Conservation (phyloP, 2,797 vertebrate species). For the Lithobates pipiens region DNA sequence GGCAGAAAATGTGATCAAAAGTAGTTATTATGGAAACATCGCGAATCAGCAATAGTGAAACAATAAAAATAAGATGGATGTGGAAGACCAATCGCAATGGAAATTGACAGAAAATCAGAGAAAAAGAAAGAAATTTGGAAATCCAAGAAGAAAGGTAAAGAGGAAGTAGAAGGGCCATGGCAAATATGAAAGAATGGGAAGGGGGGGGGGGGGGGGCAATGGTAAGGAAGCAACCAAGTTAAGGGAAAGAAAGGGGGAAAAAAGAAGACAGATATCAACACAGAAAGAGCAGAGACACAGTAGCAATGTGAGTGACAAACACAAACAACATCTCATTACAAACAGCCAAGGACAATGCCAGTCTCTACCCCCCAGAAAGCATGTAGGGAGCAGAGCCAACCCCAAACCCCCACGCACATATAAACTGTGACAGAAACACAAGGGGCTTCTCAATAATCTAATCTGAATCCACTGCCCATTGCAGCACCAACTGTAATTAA, state of each 20-base stretch:
- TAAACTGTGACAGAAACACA: constrained; percentile 57
- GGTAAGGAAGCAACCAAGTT: constrained; percentile 36
- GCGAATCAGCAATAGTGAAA: not conserved
- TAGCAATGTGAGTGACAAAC: constrained; percentile 59
- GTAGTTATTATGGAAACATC: not conserved
- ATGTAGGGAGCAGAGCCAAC: constrained; percentile 13
- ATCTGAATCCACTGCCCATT: not conserved
- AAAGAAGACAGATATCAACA: constrained; percentile 61
- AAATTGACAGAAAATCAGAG: not conserved
- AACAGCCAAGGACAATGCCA: constrained; percentile 35
- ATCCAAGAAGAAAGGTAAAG: not conserved
- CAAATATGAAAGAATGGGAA: constrained; percentile 22
- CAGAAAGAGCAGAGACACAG: constrained; percentile 60
- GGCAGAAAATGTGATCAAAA: not conserved
- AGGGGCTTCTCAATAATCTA: constrained; percentile 17
- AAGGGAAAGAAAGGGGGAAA: constrained; percentile 36
- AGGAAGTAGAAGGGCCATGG: constrained; percentile 7
- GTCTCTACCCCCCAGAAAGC: constrained; percentile 13
- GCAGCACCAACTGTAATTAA: not conserved
- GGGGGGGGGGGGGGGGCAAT: not conserved
- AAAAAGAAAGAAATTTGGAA: not conserved
- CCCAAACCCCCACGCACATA: constrained; percentile 21
- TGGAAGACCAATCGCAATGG: not conserved
- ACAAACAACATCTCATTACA: constrained; percentile 58
- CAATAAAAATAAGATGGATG: not conserved